Percentiles rank a stretch among this genome's conserved stretches.
Evolutionary conservation across 2,888 invertebrate species (phyloP).

Genomic region (Sminthurinus aureus): DNA sequence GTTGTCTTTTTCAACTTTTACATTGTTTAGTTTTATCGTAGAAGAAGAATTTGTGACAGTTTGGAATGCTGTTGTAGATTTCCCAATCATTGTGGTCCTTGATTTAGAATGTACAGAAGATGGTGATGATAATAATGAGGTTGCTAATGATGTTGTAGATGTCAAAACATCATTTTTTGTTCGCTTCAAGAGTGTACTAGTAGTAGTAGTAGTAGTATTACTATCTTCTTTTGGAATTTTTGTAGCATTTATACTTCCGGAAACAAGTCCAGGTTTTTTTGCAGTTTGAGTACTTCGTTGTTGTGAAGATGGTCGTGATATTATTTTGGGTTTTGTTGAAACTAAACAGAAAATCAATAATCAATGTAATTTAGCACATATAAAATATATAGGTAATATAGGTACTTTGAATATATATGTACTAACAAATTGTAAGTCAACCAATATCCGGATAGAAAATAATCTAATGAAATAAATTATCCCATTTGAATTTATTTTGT

Average conservation of each 20-base stretch:
- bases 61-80: background rate
- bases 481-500: background rate
- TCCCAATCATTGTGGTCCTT: too few species aligned
- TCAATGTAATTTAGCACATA: background rate
- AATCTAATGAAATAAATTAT: too few species aligned
- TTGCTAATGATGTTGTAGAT: background rate
- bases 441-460: too few species aligned
- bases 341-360: background rate
- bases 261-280: constrained; percentile 4
- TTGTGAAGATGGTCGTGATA: constrained; percentile 18
- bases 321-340: background rate
- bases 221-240: constrained; percentile 1
- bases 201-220: background rate
- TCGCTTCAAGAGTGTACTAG: background rate
- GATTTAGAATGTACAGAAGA: too few species aligned
- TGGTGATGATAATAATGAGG: too few species aligned
- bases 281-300: constrained; percentile 24
- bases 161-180: background rate
- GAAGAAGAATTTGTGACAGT: too few species aligned
- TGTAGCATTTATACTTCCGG: background rate
- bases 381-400: too few species aligned
- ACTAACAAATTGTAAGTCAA: too few species aligned
- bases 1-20: constrained; percentile 3
- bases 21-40: background rate
- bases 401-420: too few species aligned